Evolutionary conservation across 1,140 invertebrate genomes (phyloP), one percentile per base, ranked within the genome.

Genomic region (Cotesia vestalis): DNA sequence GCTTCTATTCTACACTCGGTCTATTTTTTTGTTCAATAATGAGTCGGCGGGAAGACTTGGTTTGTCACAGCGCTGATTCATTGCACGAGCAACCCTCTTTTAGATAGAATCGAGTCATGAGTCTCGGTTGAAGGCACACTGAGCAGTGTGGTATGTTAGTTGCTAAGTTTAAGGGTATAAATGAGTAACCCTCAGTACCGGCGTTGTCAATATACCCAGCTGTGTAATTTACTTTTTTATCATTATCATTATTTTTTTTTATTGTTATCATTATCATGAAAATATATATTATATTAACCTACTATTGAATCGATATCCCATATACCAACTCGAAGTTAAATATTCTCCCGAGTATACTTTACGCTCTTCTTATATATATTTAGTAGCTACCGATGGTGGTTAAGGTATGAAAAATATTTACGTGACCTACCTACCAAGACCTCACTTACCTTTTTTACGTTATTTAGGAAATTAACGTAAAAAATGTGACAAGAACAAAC

Each of bases 261-360:
- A 40, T 40, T 4, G 4, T 40, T 40, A 40, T 40, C 9, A 40
- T 75, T 75, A 73, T 75, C 73, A 73, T 73, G 62, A 61, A 57
- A 71, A 73, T 75, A 75, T 71, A 73, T 73, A 71, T 71, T 75
- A 75, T 71, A 73, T 73, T 73, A 72, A 68, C 61, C 63, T 55
- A 66, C 14, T 66, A 61, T 73, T 57, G 62, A 75, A 73, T 75
- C 74, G 74, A 75, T 75, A 75, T 38, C 27, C 62, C 46, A 14
- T 27, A 27, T 27, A 27, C 27, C 27, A 2, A 27, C 27, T 27
- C 27, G 27, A 27, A 66, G 57, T 20, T 55, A 66, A 66, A 53
- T 71, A 60, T 57, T 62, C 51, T 51, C 36, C 4, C 11, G 36
- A 55, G 62, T 66, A 57, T 62, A 64, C 27, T 66, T 27, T 55